Evolutionary conservation across 2,797 vertebrate species (phyloP).

Genomic region (Sebastes minor): DNA sequence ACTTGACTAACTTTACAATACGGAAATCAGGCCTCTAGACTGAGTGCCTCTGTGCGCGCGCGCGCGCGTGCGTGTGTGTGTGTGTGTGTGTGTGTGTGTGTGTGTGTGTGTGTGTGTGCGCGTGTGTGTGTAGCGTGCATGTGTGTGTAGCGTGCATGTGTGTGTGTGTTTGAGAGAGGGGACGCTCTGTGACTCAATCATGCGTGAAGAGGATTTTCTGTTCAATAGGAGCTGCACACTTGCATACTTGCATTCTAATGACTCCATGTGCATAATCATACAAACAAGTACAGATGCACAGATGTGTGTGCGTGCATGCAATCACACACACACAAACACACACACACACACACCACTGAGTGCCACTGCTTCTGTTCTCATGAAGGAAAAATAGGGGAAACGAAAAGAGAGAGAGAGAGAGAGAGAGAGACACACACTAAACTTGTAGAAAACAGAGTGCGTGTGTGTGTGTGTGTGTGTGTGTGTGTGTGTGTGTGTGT

Average conservation of each 20-base stretch:
- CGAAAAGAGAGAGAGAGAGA: neutral
- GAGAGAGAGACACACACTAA: neutral
- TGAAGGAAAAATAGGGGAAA: constrained; percentile 4
- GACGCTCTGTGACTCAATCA: constrained; percentile 68
- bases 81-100: neutral
- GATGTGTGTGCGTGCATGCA: neutral
- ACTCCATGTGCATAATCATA: constrained; percentile 65
- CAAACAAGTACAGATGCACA: constrained; percentile 47
- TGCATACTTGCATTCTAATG: constrained; percentile 85
- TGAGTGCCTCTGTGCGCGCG: constrained; percentile 14
- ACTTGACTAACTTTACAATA: constrained; percentile 74
- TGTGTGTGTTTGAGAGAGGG: constrained; percentile 20
- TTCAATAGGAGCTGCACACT: constrained; percentile 76
- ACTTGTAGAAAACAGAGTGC: neutral
- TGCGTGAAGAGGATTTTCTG: constrained; percentile 77
- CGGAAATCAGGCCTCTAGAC: constrained; percentile 62
- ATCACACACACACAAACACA: neutral
- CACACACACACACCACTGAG: neutral
- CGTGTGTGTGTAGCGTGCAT: neutral
- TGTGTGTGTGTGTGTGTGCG: neutral
- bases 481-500: neutral
- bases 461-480: neutral
- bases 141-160: neutral
- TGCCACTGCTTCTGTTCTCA: constrained; percentile 12
- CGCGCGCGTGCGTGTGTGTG: constrained; percentile 16